Conservation (phyloP, 2,797 vertebrate genomes). For the Alexandromys oeconomus region DNA sequence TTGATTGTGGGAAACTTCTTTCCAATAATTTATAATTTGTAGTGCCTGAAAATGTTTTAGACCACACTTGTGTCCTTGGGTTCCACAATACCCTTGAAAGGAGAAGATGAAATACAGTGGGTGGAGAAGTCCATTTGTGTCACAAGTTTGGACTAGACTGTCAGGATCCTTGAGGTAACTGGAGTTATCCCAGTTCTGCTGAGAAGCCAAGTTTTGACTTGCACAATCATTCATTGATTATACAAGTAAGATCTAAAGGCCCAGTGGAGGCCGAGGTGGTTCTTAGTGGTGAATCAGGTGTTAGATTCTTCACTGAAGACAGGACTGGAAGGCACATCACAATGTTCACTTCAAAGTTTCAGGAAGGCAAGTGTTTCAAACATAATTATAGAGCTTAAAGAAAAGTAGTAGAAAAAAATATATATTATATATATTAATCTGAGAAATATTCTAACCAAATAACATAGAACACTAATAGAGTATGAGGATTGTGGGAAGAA, state of each 20-base stretch:
- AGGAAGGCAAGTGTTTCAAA: background rate
- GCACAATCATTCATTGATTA: background rate
- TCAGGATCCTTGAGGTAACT: background rate
- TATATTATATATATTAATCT: background rate
- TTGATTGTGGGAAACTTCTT: background rate
- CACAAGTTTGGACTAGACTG: fast-evolving
- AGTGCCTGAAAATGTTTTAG: background rate
- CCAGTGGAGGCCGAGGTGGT: too few relatives aligned
- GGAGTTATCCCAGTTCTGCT: background rate
- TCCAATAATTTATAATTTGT: background rate
- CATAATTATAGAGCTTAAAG: background rate
- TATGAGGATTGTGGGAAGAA: background rate
- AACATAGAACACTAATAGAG: background rate
- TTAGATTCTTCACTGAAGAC: background rate
- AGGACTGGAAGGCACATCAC: background rate
- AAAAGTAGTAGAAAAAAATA: background rate
- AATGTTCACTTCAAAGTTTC: background rate
- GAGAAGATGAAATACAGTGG: background rate
- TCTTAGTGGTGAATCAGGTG: background rate
- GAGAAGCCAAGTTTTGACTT: background rate
- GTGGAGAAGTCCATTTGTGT: background rate
- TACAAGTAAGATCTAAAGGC: background rate
- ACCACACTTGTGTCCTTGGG: background rate
- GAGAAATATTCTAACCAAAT: background rate
- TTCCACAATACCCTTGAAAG: background rate